A percentile compares a stretch with the other conserved stretches of the same genome.
These are phyloP conservation scores for Leucania comma DNA, from an alignment of 2,888 invertebrate genomes.

Conservation along the genomic window DNA sequence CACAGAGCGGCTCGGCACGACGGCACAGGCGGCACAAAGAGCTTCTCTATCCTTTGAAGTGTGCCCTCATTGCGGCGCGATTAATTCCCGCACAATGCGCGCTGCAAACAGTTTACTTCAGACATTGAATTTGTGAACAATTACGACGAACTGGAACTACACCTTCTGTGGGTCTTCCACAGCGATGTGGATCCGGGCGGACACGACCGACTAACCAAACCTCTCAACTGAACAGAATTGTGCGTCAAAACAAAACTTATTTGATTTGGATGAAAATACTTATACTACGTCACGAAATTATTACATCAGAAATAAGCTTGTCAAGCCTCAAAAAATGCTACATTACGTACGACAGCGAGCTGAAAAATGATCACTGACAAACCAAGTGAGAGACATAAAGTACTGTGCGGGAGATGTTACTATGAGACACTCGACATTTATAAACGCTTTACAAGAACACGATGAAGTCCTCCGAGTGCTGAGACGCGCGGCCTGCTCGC, in stretches of 20 bases:
- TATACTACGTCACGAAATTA: background rate
- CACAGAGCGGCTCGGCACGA: background rate
- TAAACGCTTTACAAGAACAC: conserved; percentile 4
- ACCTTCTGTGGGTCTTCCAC: background rate
- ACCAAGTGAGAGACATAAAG: too few relatives aligned
- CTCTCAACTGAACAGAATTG: background rate
- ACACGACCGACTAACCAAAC: too few relatives aligned
- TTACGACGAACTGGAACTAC: conserved; percentile 20
- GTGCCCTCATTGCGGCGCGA: conserved; percentile 46
- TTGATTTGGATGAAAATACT: background rate
- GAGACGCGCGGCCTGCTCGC: background rate
- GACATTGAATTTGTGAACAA: conserved; percentile 52
- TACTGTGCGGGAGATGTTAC: background rate
- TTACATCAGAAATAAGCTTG: background rate
- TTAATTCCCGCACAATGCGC: conserved; percentile 36
- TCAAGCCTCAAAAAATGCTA: background rate
- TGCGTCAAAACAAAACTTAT: background rate
- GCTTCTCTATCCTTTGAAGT: conserved; percentile 38
- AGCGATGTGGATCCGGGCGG: conserved; percentile 1
- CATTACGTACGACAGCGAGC: background rate
- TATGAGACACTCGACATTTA: background rate
- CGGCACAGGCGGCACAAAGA: conserved; percentile 21
- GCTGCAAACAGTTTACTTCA: conserved; percentile 46
- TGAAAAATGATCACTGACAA: background rate
- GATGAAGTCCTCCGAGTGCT: background rate